phyloP scores from a whole-genome alignment of 2,113 vertebrate genomes.

The Rutilus rutilus region DNA sequence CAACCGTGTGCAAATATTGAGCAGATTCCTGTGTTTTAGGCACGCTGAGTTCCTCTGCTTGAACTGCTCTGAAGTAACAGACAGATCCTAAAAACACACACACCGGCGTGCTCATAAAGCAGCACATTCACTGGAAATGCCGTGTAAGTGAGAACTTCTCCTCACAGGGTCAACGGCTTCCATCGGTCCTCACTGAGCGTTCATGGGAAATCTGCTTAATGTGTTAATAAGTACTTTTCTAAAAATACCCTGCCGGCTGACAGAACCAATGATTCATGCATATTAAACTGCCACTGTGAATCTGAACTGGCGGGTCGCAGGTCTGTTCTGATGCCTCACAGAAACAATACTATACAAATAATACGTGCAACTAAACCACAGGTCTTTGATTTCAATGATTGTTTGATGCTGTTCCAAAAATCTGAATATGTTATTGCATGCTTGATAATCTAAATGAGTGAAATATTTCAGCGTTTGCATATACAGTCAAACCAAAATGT shows the following conservation, averaged over 20 bases:
- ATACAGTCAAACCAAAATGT: no score
- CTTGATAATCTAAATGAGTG: neutral
- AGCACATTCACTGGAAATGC: neutral
- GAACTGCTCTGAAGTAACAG: neutral
- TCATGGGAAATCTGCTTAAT: slow-evolving; percentile 74
- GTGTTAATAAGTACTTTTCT: slow-evolving; percentile 76
- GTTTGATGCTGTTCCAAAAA: neutral
- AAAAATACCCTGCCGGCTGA: slow-evolving; percentile 75
- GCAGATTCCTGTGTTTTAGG: neutral
- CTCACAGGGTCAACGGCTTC: slow-evolving; percentile 59
- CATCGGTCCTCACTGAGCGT: slow-evolving; percentile 60
- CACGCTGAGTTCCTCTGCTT: neutral
- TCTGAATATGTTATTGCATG: neutral
- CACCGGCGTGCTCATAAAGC: neutral
- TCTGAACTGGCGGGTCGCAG: slow-evolving; percentile 68
- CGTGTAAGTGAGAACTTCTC: slow-evolving; percentile 64
- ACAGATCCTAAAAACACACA: slow-evolving; percentile 1
- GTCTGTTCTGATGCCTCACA: neutral
- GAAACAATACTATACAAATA: neutral
- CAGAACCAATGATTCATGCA: slow-evolving; percentile 67
- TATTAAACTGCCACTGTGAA: slow-evolving; percentile 66
- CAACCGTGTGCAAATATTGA: slow-evolving; percentile 6
- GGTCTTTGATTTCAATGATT: neutral
- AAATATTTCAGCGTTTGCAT: neutral
- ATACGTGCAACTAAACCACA: neutral